phyloP scores from a whole-genome alignment of 2,113 vertebrate species.

The Fulmarus glacialis region DNA sequence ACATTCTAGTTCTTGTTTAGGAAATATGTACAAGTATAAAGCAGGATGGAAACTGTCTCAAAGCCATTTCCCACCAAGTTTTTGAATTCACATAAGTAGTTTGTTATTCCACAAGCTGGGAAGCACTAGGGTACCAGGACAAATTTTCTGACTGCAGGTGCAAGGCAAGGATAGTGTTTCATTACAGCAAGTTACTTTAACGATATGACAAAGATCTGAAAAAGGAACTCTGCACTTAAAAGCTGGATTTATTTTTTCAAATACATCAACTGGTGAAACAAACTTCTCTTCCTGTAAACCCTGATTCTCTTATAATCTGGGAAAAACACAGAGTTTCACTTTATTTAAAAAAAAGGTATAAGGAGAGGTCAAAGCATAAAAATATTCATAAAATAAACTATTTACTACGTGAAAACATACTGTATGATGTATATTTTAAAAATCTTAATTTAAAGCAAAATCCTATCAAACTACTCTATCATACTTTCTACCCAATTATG shows the following conservation, averaged over 20 bases:
- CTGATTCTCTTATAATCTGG: neutral
- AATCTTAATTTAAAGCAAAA: neutral
- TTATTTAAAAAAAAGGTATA: neutral
- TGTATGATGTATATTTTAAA: neutral
- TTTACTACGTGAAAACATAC: neutral
- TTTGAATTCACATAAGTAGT: neutral
- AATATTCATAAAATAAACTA: neutral
- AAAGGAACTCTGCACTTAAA: neutral
- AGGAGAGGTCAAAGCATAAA: neutral
- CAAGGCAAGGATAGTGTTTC: neutral
- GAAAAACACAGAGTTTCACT: neutral
- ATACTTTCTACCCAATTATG: neutral
- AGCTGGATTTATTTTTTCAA: neutral
- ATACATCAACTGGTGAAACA: neutral
- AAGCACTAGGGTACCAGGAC: neutral
- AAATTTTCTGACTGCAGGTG: neutral
- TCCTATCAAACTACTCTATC: neutral
- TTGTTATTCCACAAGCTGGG: neutral
- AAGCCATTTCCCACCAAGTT: neutral
- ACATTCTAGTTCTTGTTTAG: neutral
- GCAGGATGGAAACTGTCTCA: neutral
- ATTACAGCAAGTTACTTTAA: neutral
- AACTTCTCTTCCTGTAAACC: neutral
- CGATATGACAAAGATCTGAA: neutral
- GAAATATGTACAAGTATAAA: neutral